A percentile compares a stretch with the other conserved stretches of the same genome.
These are phyloP conservation scores for Lordiphosa clarofinis DNA, from an alignment of 1,140 invertebrate genomes.

Conservation along the genomic window DNA sequence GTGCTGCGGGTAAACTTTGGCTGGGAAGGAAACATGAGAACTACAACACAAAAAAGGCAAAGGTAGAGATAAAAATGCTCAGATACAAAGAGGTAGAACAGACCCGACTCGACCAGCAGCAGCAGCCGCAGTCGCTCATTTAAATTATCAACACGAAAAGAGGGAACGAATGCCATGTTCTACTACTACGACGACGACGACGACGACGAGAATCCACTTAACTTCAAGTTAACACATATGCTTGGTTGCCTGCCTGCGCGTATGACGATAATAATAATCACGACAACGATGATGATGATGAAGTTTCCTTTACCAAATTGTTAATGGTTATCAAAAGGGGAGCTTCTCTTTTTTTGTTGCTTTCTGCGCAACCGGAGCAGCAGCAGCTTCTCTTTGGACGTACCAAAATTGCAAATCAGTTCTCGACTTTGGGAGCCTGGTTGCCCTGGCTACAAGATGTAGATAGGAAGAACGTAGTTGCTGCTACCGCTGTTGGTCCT, in stretches of 20 bases:
- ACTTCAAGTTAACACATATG: conserved; percentile 73
- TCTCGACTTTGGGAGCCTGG: not conserved
- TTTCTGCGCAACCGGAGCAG: conserved; percentile 24
- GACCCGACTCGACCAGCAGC: conserved; percentile 8
- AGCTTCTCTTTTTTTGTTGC: conserved; percentile 1
- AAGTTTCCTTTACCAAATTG: conserved; percentile 44
- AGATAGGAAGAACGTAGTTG: conserved; percentile 10
- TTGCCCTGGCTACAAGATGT: conserved; percentile 20
- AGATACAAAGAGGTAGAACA: conserved; percentile 10
- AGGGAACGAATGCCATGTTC: conserved; percentile 26
- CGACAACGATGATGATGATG: conserved; percentile 24
- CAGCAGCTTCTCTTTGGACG: conserved; percentile 9
- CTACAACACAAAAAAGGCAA: conserved; percentile 29
- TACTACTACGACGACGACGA: not conserved
- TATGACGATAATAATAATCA: conserved; percentile 45
- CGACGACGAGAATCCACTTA: conserved; percentile 60
- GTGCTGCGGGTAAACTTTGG: conserved; percentile 51
- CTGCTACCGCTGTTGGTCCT: conserved; percentile 7
- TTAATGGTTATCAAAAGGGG: conserved; percentile 48
- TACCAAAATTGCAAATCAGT: conserved; percentile 25
- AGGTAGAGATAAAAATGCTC: conserved; percentile 38
- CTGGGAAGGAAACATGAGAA: conserved; percentile 52
- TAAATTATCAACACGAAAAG: conserved; percentile 55
- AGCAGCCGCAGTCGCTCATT: conserved; percentile 39
- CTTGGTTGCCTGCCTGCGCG: conserved; percentile 44